Base-by-base conservation (phyloP, 1,140 invertebrate species). In the Galendromus occidentalis region DNA sequence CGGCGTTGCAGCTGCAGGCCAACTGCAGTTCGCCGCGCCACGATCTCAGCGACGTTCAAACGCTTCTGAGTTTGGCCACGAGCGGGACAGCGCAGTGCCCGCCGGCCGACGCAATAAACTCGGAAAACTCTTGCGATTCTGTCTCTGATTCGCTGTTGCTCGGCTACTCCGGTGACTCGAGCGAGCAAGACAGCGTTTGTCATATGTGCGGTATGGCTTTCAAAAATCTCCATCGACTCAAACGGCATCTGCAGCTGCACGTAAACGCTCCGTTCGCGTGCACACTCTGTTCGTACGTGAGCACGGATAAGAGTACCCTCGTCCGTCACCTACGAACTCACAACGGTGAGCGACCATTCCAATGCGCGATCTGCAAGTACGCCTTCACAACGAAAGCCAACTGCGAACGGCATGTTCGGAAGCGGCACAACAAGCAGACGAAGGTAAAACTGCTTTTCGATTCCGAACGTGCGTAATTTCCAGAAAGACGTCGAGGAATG, bases 331-430 rank as follows among this genome's bases (percentile, higher is more conserved):
- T 96, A 82, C 80, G 91, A 68, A 87, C 86, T 1, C 92, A 96
- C 76, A 95, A 93, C 72, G 91, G 91, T 0, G 91, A 95, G 71
- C 80, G 91, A 4, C 92, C 92, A 0, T 97, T 90, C 72, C 88
- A 94, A 72, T 96, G 93, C 72, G 82, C 84, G 0, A 81, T 94
- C 1, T 97, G 93, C 75, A 88, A 90, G 70, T 94, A 89, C 71
- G 89, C 91, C 1, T 97, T 96, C 75, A 96, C 92, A 1, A 97
- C 92, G 0, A 95, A 96, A 71, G 79, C 79, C 83, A 97, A 79
- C 79, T 96, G 73, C 79, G 91, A 72, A 87, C 72, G 80, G n/a
- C 80, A 81, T 71, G 73, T 80, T 47, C 75, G 77, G 65, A 96
- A 79, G 79, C 88, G 76, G 1, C 92, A 97, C 72, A 83, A 85